phyloP scores from a whole-genome alignment of 2,113 vertebrate genomes.

The Gallinago paraguaiae region DNA sequence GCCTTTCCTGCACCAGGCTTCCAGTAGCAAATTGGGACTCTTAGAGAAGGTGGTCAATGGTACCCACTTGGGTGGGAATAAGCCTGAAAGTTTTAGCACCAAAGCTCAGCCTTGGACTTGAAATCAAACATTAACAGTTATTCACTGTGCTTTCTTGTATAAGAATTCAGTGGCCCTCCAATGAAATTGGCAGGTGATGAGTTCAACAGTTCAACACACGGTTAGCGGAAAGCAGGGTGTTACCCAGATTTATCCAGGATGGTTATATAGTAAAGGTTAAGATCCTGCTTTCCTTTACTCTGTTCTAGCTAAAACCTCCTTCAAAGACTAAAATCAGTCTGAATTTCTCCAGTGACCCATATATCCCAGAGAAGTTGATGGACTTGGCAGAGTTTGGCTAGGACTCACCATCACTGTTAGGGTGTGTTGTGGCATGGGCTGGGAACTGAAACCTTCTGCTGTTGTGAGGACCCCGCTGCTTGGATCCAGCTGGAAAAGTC shows the following conservation, averaged over 20 bases:
- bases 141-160: background rate
- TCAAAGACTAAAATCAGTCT: background rate
- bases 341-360: background rate
- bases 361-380: background rate
- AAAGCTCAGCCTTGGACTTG: background rate
- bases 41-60: background rate
- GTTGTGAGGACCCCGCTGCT: constrained; percentile 84
- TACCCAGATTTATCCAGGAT: background rate
- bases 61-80: background rate
- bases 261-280: background rate
- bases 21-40: background rate
- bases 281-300: background rate
- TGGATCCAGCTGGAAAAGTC: constrained; percentile 90
- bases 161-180: background rate
- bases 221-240: background rate
- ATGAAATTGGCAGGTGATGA: background rate
- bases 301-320: background rate
- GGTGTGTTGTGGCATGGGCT: constrained; percentile 78
- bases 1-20: background rate
- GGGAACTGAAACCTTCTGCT: constrained; percentile 84
- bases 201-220: background rate
- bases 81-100: background rate
- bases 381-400: background rate
- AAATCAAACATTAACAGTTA: background rate
- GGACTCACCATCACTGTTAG: constrained; percentile 90